These are phyloP conservation scores for Otocyon megalotis DNA, from an alignment of 2,113 vertebrate species.

Conservation along the genomic window DNA sequence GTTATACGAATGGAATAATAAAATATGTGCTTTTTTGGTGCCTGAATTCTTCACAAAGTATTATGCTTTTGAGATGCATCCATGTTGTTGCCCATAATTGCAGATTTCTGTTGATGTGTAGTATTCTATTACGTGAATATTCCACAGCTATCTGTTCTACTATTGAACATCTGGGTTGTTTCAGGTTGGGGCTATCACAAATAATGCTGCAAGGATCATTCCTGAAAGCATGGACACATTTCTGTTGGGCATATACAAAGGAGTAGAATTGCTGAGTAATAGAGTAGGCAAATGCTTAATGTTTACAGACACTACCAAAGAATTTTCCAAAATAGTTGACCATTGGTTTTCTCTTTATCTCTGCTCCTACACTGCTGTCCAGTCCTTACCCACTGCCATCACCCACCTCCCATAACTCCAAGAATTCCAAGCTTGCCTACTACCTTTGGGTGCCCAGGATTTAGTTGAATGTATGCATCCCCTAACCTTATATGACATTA, in stretches of 20 bases:
- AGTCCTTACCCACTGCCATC: neutral
- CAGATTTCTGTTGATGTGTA: neutral
- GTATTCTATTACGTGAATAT: neutral
- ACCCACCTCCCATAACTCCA: neutral
- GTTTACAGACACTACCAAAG: neutral
- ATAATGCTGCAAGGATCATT: neutral
- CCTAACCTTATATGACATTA: neutral
- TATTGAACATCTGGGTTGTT: neutral
- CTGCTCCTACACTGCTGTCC: neutral
- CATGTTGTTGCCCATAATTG: neutral
- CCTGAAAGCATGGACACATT: neutral
- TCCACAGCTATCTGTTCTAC: neutral
- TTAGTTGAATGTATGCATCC: neutral
- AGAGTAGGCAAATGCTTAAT: neutral
- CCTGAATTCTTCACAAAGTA: neutral
- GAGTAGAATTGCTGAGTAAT: neutral
- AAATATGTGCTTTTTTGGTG: neutral
- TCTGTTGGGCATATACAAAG: neutral
- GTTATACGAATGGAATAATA: neutral
- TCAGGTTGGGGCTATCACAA: neutral
- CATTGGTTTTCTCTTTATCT: neutral
- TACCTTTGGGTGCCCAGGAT: neutral
- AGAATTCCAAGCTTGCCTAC: neutral
- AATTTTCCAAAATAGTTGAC: neutral
- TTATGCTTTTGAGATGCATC: neutral